Conservation (phyloP, 2,113 vertebrate genomes). For the Ochotona curzoniae region DNA sequence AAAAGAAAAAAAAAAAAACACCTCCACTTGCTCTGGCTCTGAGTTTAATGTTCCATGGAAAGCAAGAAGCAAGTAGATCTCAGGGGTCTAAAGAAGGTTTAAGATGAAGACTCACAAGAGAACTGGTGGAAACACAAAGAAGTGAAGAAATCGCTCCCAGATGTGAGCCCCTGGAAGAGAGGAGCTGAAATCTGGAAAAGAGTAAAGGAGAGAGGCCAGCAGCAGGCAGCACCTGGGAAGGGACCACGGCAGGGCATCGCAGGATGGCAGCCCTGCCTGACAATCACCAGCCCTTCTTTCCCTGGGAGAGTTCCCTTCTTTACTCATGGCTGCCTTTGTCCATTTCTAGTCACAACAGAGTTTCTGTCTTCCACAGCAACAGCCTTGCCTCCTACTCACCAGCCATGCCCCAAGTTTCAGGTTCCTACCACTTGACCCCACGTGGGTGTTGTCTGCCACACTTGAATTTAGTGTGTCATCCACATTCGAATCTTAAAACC, state of each 20-base stretch:
- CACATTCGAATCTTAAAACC: no score
- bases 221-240: neutral
- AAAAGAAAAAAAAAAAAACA: neutral
- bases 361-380: neutral
- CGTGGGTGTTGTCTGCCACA: no score
- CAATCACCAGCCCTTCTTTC: neutral
- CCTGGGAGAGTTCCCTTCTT: neutral
- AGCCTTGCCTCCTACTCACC: neutral
- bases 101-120: neutral
- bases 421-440: no score
- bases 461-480: no score
- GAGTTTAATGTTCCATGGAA: neutral
- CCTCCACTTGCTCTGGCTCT: neutral
- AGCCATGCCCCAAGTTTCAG: neutral
- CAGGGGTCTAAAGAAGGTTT: neutral
- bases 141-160: neutral
- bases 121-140: neutral
- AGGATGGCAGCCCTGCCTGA: neutral
- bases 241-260: no score
- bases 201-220: neutral
- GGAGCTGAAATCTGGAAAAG: neutral
- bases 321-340: neutral
- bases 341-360: neutral
- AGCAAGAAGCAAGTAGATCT: neutral
- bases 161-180: neutral